Evolutionary conservation across 1,140 invertebrate genomes (phyloP).

Genomic region (Agraylea sexmaculata): DNA sequence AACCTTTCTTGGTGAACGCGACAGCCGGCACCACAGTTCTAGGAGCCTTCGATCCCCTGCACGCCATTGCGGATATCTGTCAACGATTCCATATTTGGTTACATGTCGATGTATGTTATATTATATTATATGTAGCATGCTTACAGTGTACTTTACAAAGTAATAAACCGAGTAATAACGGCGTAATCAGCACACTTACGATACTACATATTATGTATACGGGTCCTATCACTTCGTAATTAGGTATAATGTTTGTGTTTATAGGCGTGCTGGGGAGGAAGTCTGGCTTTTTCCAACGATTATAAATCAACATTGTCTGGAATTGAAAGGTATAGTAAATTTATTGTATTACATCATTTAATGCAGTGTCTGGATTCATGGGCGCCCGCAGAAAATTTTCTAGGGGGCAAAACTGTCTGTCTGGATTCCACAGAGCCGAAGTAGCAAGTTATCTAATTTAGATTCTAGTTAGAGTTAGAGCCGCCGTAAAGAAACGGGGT

Average conservation of each 20-base stretch:
- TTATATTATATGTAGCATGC: conserved; percentile 2
- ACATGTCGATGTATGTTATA: conserved; percentile 65
- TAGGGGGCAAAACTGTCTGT: no score
- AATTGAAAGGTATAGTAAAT: conserved; percentile 62
- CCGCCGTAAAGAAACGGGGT: no score
- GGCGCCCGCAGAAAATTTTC: no score
- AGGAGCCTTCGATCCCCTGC: conserved; percentile 76
- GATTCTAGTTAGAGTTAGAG: no score
- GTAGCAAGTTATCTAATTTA: no score
- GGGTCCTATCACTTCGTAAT: no score
- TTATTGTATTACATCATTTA: no score
- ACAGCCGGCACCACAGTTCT: conserved; percentile 66
- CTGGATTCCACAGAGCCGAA: no score
- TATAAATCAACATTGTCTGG: conserved; percentile 50
- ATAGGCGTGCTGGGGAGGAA: conserved; percentile 74
- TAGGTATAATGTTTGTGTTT: conserved; percentile 24
- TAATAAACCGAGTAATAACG: no score
- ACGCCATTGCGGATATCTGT: conserved; percentile 57
- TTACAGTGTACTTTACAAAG: no score
- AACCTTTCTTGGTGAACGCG: conserved; percentile 59
- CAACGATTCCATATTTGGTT: conserved; percentile 59
- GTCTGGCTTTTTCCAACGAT: conserved; percentile 57
- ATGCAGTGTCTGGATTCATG: no score
- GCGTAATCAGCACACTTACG: no score
- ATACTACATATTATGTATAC: background rate